Conservation (phyloP, 2,888 invertebrate genomes). For the Trichogramma evanescens region DNA sequence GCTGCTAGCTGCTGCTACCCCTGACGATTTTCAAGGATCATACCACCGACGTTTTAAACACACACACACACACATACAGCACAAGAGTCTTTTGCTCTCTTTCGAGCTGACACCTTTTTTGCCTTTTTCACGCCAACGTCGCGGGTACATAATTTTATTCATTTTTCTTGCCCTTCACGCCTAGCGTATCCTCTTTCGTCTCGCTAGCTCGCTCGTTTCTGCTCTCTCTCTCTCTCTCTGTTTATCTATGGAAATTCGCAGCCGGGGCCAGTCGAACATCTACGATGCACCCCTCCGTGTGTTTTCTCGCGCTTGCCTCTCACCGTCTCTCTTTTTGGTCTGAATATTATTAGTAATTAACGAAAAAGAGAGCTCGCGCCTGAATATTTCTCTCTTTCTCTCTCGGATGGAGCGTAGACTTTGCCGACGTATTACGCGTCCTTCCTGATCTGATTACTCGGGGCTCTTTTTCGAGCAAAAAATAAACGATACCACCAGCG, state of each 20-base stretch:
- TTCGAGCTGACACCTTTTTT: not conserved
- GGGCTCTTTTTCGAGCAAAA: too few species aligned
- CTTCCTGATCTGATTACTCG: slow-evolving; percentile 15
- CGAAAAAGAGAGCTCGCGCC: slow-evolving; percentile 21
- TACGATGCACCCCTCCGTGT: slow-evolving; percentile 20
- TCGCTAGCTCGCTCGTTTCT: slow-evolving; percentile 5
- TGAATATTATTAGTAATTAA: slow-evolving; percentile 47
- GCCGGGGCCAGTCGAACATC: not conserved
- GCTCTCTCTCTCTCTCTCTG: slow-evolving; percentile 10
- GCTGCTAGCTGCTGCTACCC: not conserved
- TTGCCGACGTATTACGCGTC: not conserved
- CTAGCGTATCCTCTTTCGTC: slow-evolving; percentile 34
- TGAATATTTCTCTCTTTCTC: too few species aligned
- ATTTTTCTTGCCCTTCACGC: slow-evolving; percentile 34
- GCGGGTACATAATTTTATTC: slow-evolving; percentile 37
- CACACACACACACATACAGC: not conserved
- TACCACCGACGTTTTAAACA: slow-evolving; percentile 13
- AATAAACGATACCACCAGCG: too few species aligned
- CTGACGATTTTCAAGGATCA: slow-evolving; percentile 14
- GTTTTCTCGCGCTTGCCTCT: slow-evolving; percentile 27
- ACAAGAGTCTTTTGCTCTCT: not conserved
- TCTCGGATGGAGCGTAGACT: not conserved
- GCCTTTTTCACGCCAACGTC: too few species aligned
- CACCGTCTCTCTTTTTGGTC: slow-evolving; percentile 24
- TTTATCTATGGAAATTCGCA: slow-evolving; percentile 22